Percentiles rank a stretch among this genome's conserved stretches.
These are phyloP conservation scores for Chrysodeixis includens DNA, from an alignment of 2,888 invertebrate genomes.

Conservation along the genomic window DNA sequence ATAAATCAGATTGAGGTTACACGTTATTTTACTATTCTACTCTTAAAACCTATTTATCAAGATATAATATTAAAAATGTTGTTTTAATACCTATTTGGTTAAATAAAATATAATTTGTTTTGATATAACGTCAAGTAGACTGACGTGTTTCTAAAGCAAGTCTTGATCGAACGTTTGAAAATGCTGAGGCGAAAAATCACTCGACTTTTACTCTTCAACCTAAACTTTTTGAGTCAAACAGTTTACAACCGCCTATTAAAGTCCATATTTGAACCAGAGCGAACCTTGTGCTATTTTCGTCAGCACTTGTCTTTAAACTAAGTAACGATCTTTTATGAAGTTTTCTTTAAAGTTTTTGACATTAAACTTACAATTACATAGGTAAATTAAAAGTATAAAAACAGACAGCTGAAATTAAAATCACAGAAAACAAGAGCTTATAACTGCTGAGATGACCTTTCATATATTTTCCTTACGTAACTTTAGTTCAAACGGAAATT, in stretches of 20 bases:
- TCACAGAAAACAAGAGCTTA: neutral
- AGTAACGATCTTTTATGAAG: neutral
- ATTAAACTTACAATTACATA: too few relatives aligned
- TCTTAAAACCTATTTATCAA: too few relatives aligned
- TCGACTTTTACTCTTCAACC: neutral
- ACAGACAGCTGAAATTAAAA: neutral
- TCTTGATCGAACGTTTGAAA: neutral
- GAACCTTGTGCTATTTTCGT: neutral
- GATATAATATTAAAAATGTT: too few relatives aligned
- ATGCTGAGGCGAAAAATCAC: neutral
- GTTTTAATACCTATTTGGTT: neutral
- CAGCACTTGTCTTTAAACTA: neutral
- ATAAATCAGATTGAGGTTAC: too few relatives aligned
- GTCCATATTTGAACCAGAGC: neutral
- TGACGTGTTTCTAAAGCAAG: neutral
- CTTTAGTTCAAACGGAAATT: conserved; percentile 23
- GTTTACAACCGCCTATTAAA: neutral
- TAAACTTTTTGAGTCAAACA: neutral
- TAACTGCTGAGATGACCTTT: neutral
- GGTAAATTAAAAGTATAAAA: too few relatives aligned
- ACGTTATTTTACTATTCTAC: too few relatives aligned
- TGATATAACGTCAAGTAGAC: neutral
- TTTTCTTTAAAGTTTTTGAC: too few relatives aligned
- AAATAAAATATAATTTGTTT: neutral
- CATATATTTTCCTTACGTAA: neutral